Percentiles rank a stretch among this genome's conserved stretches.
These are phyloP conservation scores for Zoanthus gigantus DNA, from an alignment of 92 coral and sea anemone genomes.

Conservation along the genomic window DNA sequence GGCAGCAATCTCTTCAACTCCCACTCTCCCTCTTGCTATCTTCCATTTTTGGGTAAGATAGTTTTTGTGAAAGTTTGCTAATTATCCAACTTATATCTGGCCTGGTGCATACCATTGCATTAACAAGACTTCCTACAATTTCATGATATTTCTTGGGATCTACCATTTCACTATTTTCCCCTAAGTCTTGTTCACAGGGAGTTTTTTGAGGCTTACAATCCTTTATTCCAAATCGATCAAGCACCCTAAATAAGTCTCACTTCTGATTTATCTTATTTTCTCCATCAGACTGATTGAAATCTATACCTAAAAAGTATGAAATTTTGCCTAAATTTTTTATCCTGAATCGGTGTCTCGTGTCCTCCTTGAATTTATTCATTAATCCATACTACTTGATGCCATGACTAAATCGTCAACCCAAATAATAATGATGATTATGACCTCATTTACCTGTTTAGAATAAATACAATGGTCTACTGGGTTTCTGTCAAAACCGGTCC, in stretches of 20 bases:
- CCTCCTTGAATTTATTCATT: constrained; percentile 29
- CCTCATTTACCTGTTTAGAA: neutral
- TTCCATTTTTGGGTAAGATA: constrained; percentile 1
- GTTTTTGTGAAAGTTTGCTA: constrained; percentile 7
- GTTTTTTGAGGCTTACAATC: constrained; percentile 51
- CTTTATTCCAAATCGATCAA: constrained; percentile 38
- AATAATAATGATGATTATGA: neutral
- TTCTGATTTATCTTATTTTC: constrained; percentile 2
- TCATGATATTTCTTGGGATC: constrained; percentile 36
- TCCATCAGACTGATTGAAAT: constrained; percentile 12
- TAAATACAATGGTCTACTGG: constrained; percentile 30
- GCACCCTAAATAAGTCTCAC: constrained; percentile 21
- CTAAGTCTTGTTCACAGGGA: constrained; percentile 40
- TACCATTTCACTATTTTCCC: neutral
- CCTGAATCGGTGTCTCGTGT: constrained; percentile 24
- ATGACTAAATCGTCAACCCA: constrained; percentile 35
- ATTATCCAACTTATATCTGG: neutral
- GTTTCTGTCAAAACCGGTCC: constrained; percentile 12
- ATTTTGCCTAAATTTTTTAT: constrained; percentile 34
- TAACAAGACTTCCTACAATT: constrained; percentile 18
- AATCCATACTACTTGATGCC: constrained; percentile 18
- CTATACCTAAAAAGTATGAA: constrained; percentile 34
- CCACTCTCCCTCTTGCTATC: neutral
- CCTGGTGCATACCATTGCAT: constrained; percentile 9
- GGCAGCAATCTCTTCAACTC: neutral